Base-by-base conservation (phyloP, 2,113 vertebrate genomes). In the Lepisosteus osseus region DNA sequence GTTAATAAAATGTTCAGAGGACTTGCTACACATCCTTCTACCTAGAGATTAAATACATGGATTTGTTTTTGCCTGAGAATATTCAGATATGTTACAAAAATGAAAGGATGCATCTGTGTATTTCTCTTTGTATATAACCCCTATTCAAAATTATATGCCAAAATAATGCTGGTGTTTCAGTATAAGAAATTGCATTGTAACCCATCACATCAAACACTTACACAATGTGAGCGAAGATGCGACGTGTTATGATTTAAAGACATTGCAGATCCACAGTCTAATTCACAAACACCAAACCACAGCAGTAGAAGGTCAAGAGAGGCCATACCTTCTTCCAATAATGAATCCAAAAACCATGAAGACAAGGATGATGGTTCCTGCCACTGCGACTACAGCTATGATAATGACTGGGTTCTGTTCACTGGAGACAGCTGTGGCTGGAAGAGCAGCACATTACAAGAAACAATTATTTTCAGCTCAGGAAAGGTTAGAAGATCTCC, bases 301-400 rank as follows among this genome's bases (percentile, higher is more conserved):
- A 91, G 89, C 78, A 91, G 88, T 84, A 90, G 89, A 80, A 88
- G 90, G 87, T 92, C 90, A 90, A 89, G 9, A 83, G 86, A 89
- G 87, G 88, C 86, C 90, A 85, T 97, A 99, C 97, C 97, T 99
- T 94, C 97, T 93, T 87, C 97, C 97, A 3, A 99, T 98, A 92
- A 99, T 99, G 92, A 99, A 99, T 83, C 97, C 97, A 74, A 99
- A 98, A 75, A 99, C 97, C 96, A 99, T 99, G 90, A 99, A 99
- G 66, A 98, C 96, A 88, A 99, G 87, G 86, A 98, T 98, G 87
- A 99, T 98, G 84, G 97, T 99, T 80, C 97, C 97, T 66, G 97
- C 97, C 74, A 99, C 97, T 9, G 97, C 97, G 74, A 99, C 97
- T 85, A 99, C 96, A 7, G 97, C 97, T 61, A 99, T 99, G 80